Conservation (phyloP, 2,113 vertebrate genomes). For the Eubucco bourcierii region DNA sequence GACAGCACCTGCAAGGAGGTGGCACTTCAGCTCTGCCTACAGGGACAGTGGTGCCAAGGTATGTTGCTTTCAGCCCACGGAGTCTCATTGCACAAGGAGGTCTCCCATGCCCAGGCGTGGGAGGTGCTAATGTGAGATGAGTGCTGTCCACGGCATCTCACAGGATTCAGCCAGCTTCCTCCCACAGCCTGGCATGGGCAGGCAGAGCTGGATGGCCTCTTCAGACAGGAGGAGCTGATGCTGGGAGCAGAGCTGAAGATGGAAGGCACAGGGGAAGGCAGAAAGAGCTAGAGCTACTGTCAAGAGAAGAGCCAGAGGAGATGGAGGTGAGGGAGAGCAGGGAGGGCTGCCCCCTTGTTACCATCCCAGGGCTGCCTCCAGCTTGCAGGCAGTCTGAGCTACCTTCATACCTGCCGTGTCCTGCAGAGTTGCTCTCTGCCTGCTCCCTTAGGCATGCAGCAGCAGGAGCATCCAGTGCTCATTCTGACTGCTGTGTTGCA, state of each 20-base stretch:
- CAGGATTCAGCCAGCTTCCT: background rate
- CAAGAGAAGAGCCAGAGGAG: background rate
- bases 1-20: background rate
- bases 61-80: background rate
- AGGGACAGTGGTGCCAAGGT: background rate
- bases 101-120: fast-evolving
- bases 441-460: background rate
- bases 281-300: background rate
- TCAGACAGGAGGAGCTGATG: background rate
- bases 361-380: background rate
- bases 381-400: background rate
- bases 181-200: fast-evolving
- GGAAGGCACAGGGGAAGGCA: background rate
- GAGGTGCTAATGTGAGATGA: background rate
- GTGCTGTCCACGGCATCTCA: background rate
- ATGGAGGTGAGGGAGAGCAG: background rate
- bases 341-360: background rate
- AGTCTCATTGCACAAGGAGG: background rate
- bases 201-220: background rate
- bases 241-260: background rate
- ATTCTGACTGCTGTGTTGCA: background rate
- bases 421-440: background rate
- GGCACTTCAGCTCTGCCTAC: background rate
- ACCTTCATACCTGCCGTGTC: background rate
- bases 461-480: background rate